Evolutionary conservation across 1,140 invertebrate genomes (phyloP), one percentile per base, ranked within the genome.

Genomic region (Parasteatoda tepidariorum): DNA sequence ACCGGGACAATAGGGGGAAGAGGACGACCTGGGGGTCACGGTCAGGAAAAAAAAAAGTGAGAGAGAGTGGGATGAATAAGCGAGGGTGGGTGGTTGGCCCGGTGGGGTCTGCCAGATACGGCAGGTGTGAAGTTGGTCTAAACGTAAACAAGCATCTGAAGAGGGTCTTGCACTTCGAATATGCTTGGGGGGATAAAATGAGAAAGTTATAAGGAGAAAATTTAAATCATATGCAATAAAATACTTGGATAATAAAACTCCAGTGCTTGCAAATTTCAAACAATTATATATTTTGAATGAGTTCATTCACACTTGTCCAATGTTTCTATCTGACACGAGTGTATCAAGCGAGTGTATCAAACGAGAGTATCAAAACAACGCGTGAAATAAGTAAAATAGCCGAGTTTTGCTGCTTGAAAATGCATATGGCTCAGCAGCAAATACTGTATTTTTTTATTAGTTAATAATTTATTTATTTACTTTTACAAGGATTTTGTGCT

Each of bases 41-140:
- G 76, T 79, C 76, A 79, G 76, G 74, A 55, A 26, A 55, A 34
- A 31, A 26, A 30, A 22, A 59, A 7, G 11, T 26, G 15, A 54
- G 74, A 41, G 74, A 76, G 74, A 66, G 74, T 66, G 74, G 55
- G 71, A 61, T 61, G 55, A 61, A 61, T 41, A 68, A 48, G 34
- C 24, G 68, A 30, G 61, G 59, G 74, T 62, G 71, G 54, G 54
- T 61, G 59, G 59, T 76, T 30, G 64, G 62, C 41, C 41, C 41
- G 33, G 59, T 48, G 34, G 74, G n/a, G 74, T 64, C n/a, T 41
- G 11, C 38, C 38, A 48, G 4, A 48, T 48, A 9, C 41, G 62
- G 76, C 76, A 79, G 76, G 76, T 79, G 76, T 79, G 64, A 79
- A 79, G 74, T 76, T 75, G 28, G 18, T 38, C 9, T 41, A 59